These are phyloP conservation scores for Hemichromis elongatus DNA, from an alignment of 2,113 vertebrate species.

Conservation along the genomic window DNA sequence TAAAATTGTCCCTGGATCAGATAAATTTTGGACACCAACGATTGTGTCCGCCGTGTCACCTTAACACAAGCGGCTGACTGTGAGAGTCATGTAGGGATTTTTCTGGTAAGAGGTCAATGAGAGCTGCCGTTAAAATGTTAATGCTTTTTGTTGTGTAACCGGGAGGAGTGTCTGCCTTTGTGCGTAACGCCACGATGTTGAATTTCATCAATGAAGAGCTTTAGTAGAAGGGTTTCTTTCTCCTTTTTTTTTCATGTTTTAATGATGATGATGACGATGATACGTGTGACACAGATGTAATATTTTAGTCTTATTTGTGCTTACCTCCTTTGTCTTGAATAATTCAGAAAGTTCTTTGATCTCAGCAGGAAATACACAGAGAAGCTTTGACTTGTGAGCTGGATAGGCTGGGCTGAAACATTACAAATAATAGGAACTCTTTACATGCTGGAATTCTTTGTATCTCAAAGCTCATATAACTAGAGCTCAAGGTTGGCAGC, in stretches of 20 bases:
- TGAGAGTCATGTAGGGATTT: neutral
- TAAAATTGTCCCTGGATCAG: neutral
- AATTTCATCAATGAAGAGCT: conserved; percentile 55
- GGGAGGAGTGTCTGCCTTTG: conserved; percentile 9
- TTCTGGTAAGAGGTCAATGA: neutral
- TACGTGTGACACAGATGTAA: neutral
- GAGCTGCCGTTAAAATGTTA: neutral
- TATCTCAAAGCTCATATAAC: neutral
- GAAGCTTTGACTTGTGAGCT: neutral
- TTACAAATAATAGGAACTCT: neutral
- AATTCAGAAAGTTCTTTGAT: conserved; percentile 51
- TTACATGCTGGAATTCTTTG: neutral
- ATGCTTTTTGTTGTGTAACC: conserved; percentile 32
- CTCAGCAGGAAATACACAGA: conserved; percentile 3
- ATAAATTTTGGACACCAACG: neutral
- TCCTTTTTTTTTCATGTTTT: neutral
- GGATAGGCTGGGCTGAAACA: neutral
- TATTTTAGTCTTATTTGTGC: neutral
- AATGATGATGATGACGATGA: neutral
- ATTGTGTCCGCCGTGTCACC: neutral
- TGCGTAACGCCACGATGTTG: conserved; percentile 36
- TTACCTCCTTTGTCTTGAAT: conserved; percentile 14
- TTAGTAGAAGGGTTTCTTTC: neutral
- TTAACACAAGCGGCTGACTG: neutral
- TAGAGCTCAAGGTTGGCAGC: neutral